Evolutionary conservation across 2,797 vertebrate species (phyloP), one percentile per base, ranked within the genome.

Genomic region (Melanotaenia parkinsoni): DNA sequence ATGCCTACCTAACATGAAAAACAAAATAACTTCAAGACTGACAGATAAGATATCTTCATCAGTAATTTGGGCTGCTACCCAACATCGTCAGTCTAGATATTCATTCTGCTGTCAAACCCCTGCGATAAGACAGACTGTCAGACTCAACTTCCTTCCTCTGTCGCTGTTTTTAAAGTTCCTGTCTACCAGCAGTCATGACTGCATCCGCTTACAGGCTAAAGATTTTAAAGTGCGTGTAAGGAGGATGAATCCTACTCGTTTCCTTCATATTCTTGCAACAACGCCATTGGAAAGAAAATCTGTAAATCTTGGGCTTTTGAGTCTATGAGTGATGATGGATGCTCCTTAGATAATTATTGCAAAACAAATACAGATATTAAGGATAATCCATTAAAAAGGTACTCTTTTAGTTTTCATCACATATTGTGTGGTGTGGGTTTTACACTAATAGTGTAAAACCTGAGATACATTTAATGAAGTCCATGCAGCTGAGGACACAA

Each of bases 91-190:
- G 5, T 30, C 30, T 30, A 30, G 30, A 30, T 30, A 30, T 30
- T 30, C 30, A 30, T 30, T 30, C 30, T 30, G 30, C 30, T 30
- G 14, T 28, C 30, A 16, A 3, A 56, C 26, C 28, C 28, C 26
- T 30, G 26, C 14, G 54, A 56, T 8, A 32, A 30, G 54, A 30
- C 54, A 30, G 6, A 30, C 13, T 56, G 9, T 30, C 28, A 56
- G 24, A 16, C 30, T 56, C 14, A 18, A 30, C 28, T 56, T 56
- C 54, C 54, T 56, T 56, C 54, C 53, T 56, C 13, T 18, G 54
- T 56, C 16, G 14, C 51, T 66, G 24, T 45, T 78, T 80, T 71
- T 71, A 74, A 73, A 66, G 24, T 69, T 71, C 60, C 70, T n/a
- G n/a, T 76, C 72, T 20, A 37, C 62, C 66, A 58, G 62, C 51